Evolutionary conservation across 1,140 invertebrate genomes (phyloP).

Genomic region (Pachyrhynchus sulphureomaculatus): DNA sequence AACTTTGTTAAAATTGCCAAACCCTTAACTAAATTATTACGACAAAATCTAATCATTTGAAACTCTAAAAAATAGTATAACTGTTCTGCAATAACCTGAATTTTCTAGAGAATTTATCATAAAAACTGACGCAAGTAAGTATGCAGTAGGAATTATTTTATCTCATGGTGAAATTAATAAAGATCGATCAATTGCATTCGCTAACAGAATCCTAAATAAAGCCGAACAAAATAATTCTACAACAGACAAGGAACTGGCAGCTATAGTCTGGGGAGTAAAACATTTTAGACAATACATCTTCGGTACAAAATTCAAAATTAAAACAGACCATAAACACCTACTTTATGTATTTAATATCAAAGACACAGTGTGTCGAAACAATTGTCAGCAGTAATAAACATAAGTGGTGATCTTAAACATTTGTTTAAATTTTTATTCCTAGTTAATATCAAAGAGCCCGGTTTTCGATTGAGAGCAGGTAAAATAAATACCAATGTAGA

Average conservation of each 20-base stretch:
- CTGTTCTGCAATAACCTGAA: conserved; percentile 42
- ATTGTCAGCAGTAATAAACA: no score
- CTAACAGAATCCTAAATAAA: conserved; percentile 8
- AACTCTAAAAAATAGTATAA: conserved; percentile 1
- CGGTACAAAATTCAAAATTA: no score
- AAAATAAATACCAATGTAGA: conserved; percentile 36
- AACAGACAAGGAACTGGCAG: no score
- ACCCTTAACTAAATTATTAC: conserved; percentile 8
- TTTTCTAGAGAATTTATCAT: conserved; percentile 45
- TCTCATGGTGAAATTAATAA: conserved; percentile 4
- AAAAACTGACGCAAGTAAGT: conserved; percentile 46
- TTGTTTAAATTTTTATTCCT: no score
- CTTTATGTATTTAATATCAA: no score
- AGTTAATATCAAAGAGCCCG: no score
- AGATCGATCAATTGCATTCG: conserved; percentile 8
- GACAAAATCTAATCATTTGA: conserved; percentile 6
- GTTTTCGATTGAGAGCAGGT: no score
- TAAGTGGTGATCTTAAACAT: no score
- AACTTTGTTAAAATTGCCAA: conserved; percentile 8
- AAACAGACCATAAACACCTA: no score
- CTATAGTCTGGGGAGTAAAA: no score
- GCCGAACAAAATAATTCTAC: conserved; percentile 8
- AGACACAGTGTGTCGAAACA: no score
- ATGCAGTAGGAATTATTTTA: conserved; percentile 24
- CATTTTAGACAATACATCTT: no score